phyloP scores from a whole-genome alignment of 2,113 vertebrate genomes.

The Notechis scutatus region DNA sequence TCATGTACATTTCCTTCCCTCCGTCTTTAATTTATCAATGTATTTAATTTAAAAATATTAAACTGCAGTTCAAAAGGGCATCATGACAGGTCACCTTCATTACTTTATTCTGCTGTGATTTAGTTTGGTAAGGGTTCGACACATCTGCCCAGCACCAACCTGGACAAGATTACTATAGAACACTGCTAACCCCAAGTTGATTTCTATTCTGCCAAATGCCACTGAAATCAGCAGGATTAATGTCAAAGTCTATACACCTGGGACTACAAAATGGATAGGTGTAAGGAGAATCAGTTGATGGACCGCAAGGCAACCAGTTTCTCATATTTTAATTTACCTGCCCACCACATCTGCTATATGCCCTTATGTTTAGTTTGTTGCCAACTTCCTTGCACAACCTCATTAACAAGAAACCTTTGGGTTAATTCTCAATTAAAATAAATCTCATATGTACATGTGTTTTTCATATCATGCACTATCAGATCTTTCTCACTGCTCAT shows the following conservation, averaged over 20 bases:
- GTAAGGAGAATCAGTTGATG: background rate
- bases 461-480: background rate
- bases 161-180: background rate
- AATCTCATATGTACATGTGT: background rate
- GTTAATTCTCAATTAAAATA: background rate
- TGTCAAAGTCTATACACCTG: background rate
- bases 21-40: background rate
- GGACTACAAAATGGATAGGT: background rate
- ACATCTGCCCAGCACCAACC: background rate
- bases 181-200: background rate
- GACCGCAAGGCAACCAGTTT: background rate
- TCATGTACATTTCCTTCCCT: background rate
- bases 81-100: background rate
- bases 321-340: background rate
- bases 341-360: background rate
- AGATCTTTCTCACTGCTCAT: background rate
- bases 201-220: background rate
- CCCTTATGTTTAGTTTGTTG: background rate
- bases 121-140: background rate
- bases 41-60: background rate
- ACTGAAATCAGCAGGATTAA: background rate
- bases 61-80: background rate
- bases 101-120: background rate
- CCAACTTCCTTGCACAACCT: background rate
- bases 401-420: background rate